A percentile compares a stretch with the other conserved stretches of the same genome.
These are phyloP conservation scores for Tromatobia lineatoria DNA, from an alignment of 2,888 invertebrate genomes.

Conservation along the genomic window DNA sequence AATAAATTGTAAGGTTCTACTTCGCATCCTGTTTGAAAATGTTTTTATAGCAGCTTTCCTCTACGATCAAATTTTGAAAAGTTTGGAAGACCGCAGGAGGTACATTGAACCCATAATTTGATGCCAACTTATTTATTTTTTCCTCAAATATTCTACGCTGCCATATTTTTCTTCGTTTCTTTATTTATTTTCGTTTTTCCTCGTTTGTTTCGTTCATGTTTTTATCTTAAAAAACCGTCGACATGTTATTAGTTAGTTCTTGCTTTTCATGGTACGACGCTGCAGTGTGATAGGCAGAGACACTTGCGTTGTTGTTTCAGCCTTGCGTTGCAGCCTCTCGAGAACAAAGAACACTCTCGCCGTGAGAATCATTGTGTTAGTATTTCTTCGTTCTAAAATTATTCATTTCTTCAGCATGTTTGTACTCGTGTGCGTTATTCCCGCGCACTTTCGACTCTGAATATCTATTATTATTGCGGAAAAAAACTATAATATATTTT, in stretches of 20 bases:
- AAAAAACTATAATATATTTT: not conserved
- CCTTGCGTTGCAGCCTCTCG: not conserved
- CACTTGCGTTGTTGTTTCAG: not conserved
- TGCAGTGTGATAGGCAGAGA: not conserved
- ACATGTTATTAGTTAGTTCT: not conserved
- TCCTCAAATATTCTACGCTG: not conserved
- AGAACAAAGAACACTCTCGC: slow-evolving; percentile 7
- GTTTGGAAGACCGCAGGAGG: too few species aligned
- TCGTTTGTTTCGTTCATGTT: not conserved
- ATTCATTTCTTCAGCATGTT: not conserved
- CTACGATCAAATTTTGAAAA: too few species aligned
- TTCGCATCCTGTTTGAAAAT: too few species aligned
- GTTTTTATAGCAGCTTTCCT: too few species aligned
- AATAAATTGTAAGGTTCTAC: too few species aligned
- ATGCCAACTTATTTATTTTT: not conserved
- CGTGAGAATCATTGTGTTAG: not conserved
- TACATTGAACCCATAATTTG: too few species aligned
- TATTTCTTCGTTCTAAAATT: not conserved
- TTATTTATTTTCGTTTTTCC: not conserved
- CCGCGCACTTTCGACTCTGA: not conserved
- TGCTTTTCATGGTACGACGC: not conserved
- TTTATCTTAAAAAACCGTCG: not conserved
- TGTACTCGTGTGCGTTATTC: not conserved
- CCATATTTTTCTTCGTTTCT: not conserved
- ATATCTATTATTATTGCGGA: not conserved